Percentiles rank a stretch among this genome's conserved stretches.
Evolutionary conservation across 1,140 invertebrate species (phyloP).

Genomic region (Drosophila ercepeae): DNA sequence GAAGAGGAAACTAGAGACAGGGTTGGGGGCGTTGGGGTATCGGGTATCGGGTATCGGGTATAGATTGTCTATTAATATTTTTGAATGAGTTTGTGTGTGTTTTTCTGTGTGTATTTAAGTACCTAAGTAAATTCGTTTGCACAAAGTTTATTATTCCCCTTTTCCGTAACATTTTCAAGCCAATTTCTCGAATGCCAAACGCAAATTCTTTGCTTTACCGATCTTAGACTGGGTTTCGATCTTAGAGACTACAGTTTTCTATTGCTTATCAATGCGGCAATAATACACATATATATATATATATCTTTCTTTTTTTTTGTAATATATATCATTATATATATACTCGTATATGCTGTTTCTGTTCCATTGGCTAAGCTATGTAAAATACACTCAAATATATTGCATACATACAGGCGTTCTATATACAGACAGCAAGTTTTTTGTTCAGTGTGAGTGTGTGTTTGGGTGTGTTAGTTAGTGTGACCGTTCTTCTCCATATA

Average conservation of each 20-base stretch:
- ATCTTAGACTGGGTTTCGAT: constrained; percentile 19
- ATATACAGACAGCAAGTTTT: constrained; percentile 38
- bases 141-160: constrained; percentile 38
- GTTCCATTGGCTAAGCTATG: constrained; percentile 47
- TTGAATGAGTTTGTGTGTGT: constrained; percentile 1
- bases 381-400: constrained; percentile 52
- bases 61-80: constrained; percentile 27
- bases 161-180: constrained; percentile 1
- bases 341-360: constrained; percentile 33
- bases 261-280: constrained; percentile 42
- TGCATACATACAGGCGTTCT: constrained; percentile 47
- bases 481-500: constrained; percentile 34
- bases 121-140: constrained; percentile 78
- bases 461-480: constrained; percentile 19
- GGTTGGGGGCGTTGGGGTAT: neutral
- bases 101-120: constrained; percentile 47
- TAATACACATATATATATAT: neutral
- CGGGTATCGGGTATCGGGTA: neutral
- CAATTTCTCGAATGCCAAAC: neutral
- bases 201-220: constrained; percentile 9
- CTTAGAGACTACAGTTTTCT: constrained; percentile 57
- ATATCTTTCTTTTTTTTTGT: neutral
- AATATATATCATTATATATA: too few relatives aligned
- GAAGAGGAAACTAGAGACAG: constrained; percentile 17
- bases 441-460: neutral